Evolutionary conservation across 1,140 invertebrate species (phyloP).

Genomic region (Drosophila punjabiensis): DNA sequence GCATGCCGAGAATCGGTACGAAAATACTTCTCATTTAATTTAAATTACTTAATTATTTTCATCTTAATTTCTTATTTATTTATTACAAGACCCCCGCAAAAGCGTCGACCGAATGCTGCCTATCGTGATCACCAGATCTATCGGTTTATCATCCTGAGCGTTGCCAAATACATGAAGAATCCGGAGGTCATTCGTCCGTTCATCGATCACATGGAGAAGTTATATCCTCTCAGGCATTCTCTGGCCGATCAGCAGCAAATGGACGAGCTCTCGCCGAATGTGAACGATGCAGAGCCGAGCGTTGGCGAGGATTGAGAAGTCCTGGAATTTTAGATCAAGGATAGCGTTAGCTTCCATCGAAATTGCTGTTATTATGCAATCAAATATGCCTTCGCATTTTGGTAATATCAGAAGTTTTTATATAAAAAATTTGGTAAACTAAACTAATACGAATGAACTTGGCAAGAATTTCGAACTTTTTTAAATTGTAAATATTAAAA

Average conservation of each 20-base stretch:
- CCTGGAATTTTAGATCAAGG: neutral
- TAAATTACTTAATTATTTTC: neutral
- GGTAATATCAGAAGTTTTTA: neutral
- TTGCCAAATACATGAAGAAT: conserved; percentile 79
- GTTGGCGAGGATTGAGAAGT: conserved; percentile 26
- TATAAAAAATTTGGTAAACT: neutral
- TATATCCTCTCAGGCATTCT: conserved; percentile 48
- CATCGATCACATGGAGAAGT: conserved; percentile 69
- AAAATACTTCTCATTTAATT: neutral
- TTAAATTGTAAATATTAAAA: neutral
- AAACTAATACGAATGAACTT: neutral
- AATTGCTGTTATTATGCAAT: neutral
- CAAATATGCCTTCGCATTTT: neutral
- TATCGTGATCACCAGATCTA: conserved; percentile 80
- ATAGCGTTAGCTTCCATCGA: neutral
- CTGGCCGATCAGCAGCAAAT: conserved; percentile 46
- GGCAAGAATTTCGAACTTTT: neutral
- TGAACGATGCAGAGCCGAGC: conserved; percentile 36
- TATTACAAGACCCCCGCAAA: conserved; percentile 64
- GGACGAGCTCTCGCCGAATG: conserved; percentile 48
- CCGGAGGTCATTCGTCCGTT: conserved; percentile 69
- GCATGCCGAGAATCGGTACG: conserved; percentile 68
- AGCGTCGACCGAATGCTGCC: conserved; percentile 73
- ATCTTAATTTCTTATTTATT: neutral
- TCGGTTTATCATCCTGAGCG: conserved; percentile 71